Evolutionary conservation across 2,888 invertebrate species (phyloP), one percentile per base, ranked within the genome.

Genomic region (Drosophila subsilvestris): DNA sequence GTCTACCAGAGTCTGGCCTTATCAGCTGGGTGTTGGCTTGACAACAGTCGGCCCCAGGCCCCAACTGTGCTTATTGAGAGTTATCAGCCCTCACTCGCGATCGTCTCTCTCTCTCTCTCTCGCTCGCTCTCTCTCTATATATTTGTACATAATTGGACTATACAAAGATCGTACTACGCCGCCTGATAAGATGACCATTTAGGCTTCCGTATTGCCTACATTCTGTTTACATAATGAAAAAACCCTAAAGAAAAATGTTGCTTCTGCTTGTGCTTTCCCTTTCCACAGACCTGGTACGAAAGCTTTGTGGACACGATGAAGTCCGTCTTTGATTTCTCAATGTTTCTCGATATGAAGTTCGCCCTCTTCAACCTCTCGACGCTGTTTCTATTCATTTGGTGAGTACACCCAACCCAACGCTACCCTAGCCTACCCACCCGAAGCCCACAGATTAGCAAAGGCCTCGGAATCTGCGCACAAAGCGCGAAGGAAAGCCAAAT

Each of bases 341-440:
- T 97, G 90, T 96, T 97, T 90, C 93, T 95, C 89, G 95, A 96
- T 89, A 92, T 94, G 63, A 96, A 96, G 79, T 97, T 97, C 92
- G 93, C 96, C 75, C 93, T 97, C 50, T 94, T 98, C 89, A 96
- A 97, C 62, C 89, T 97, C 17, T 97, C 98, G 59, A 98, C 98
- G 76, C 95, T 98, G 80, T 93, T 98, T 59, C 94, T 98, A 57
- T 98, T 98, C 92, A 95, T 96, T 86, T 98, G 98, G 96, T 97
- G 95, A 93, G 98, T 98, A 90, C 7, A 90, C 7, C 42, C n/a
- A 50, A 27, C 53, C 9, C 20, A 42, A 27, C 25, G 6, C 25
- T 25, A 25, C 7, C 27, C 27, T 8, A 27, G 27, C 27, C 27
- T 27, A 27, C 27, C 27, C 22, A 22, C 4, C 3, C 14, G 20